Evolutionary conservation across 1,140 invertebrate species (phyloP), one percentile per base, ranked within the genome.

Genomic region (Drosophila arawakana): DNA sequence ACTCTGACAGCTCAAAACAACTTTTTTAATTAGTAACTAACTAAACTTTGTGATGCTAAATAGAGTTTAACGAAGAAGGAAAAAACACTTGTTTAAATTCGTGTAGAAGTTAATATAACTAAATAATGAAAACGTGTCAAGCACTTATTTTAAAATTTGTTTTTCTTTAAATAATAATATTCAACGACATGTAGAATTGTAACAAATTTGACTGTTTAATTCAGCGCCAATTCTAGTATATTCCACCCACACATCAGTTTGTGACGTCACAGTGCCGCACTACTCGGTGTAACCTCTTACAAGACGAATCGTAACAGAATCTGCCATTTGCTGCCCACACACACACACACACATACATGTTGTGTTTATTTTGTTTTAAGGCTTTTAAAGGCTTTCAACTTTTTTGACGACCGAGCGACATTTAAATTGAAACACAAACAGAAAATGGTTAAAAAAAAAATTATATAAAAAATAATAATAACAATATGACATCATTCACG

Each of bases 401-500:
- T 13, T 41, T 71, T 71, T 71, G 67, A 62, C 50, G 34, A 58
- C 34, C 58, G 34, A 9, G 54, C 37, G 66, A 65, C 62, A 73
- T 70, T 82, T 72, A 78, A 76, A 76, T 54, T 71, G 39, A 71
- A 80, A 60, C 47, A 62, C 58, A 80, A 68, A 65, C 50, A 65
- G 49, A 59, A 47, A 74, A 60, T 13, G 25, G 4, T 30, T 30
- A 3, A 30, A 15, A 35, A 41, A 3, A n/a, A n/a, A n/a, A n/a
- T n/a, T n/a, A n/a, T n/a, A n/a, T n/a, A n/a, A n/a, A n/a, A 44
- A 59, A 59, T 30, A 57, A 41, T 15, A 57, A 57, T 30, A 59
- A 59, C 30, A 59, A 46, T 44, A 78, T 85, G 81, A 85, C 81
- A 85, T 85, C 81, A 85, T 83, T 76, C 54, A 9, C 39, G 50